Evolutionary conservation across 2,113 vertebrate genomes (phyloP), one percentile per base, ranked within the genome.

Genomic region (Siphamia tubifer): DNA sequence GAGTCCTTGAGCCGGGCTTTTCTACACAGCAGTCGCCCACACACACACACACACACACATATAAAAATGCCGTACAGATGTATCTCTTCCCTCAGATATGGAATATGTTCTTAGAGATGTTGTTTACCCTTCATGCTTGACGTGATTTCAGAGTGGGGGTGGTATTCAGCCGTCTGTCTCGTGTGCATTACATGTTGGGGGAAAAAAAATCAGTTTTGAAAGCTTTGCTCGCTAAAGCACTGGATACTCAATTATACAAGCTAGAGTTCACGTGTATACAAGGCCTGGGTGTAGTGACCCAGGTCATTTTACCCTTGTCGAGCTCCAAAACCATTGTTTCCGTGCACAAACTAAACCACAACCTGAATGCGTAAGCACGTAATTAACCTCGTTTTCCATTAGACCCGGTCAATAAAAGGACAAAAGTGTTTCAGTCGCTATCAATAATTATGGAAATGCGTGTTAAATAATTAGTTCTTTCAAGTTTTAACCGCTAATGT

Each of bases 111-210:
- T 68, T 27, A 11, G 70, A 58, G 60, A 69, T 78, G 74, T 77
- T 84, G 79, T 87, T 81, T 84, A 83, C 68, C 82, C 78, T 89
- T 89, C 69, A 87, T 72, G 83, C 66, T 73, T 71, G 82, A 85
- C 35, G 35, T 81, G 71, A 73, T 74, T 81, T 74, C 58, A 57
- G 58, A 80, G 65, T 58, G 74, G 78, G 81, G 80, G 78, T 76
- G 71, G 71, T 75, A 39, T 58, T 32, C 5, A 72, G 60, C 66
- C 72, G 74, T 81, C 76, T 34, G 56, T 79, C 64, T 77, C 43
- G 38, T 49, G 25, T 1, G 7, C 44, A 32, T 49, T 69, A 36
- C 73, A 57, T 69, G 57, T 80, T 80, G 75, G 20, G n/a, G n/a
- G n/a, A n/a, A n/a, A 57, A 77, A 85, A 76, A 58, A 63, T 36